Evolutionary conservation across 1,140 invertebrate species (phyloP).

Genomic region (Cephus cinctus): DNA sequence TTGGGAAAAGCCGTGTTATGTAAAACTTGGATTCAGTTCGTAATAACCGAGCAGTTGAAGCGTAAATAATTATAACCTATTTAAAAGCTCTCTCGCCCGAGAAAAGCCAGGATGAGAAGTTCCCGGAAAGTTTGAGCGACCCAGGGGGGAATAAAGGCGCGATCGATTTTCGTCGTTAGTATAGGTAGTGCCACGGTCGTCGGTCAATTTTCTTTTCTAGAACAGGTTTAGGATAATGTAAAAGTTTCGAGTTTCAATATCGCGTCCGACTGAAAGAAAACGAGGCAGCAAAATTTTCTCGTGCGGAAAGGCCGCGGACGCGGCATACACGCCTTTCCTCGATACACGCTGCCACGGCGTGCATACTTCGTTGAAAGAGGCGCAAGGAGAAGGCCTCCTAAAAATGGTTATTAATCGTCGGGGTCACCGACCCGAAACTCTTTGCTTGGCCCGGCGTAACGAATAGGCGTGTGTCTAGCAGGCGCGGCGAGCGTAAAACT

Average conservation of each 20-base stretch:
- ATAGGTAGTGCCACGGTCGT: slow-evolving; percentile 17
- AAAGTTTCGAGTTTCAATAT: no score
- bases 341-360: no score
- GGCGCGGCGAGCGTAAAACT: slow-evolving; percentile 12
- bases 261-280: neutral
- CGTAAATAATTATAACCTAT: slow-evolving; percentile 40
- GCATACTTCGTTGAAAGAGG: neutral
- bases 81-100: slow-evolving; percentile 15
- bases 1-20: no score
- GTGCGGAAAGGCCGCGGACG: neutral
- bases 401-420: slow-evolving; percentile 36
- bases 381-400: slow-evolving; percentile 14
- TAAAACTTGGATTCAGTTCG: slow-evolving; percentile 31
- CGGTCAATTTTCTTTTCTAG: slow-evolving; percentile 26
- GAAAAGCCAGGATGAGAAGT: slow-evolving; percentile 6
- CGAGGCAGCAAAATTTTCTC: slow-evolving; percentile 1
- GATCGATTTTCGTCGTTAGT: slow-evolving; percentile 22
- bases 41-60: slow-evolving; percentile 23
- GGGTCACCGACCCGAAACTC: slow-evolving; percentile 22
- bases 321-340: no score
- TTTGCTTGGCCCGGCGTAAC: neutral
- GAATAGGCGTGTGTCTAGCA: neutral
- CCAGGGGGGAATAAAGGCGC: no score
- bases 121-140: slow-evolving; percentile 13
- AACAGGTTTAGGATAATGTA: no score